These are phyloP conservation scores for Numenius arquata DNA, from an alignment of 2,113 vertebrate genomes.

Conservation along the genomic window DNA sequence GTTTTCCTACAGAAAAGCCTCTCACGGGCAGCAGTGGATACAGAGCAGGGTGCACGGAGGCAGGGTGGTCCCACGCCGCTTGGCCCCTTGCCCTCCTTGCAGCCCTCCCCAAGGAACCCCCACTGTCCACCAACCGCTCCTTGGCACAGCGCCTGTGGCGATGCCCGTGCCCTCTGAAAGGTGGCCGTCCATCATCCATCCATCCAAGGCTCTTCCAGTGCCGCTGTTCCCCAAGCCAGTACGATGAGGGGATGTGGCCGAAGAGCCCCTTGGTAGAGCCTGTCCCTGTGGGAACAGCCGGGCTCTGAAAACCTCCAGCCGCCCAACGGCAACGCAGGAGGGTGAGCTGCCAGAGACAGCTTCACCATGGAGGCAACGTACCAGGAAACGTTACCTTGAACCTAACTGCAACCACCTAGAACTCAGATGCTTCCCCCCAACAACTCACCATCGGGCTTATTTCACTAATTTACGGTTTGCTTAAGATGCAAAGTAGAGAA, in stretches of 20 bases:
- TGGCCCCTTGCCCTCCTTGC: background rate
- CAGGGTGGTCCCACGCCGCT: background rate
- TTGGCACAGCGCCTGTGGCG: rapidly evolving
- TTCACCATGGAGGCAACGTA: rapidly evolving
- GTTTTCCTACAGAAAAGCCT: background rate
- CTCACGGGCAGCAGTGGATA: background rate
- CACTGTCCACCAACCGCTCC: background rate
- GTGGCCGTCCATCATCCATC: background rate
- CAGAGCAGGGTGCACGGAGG: background rate
- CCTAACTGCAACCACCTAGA: rapidly evolving
- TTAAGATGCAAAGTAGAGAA: background rate
- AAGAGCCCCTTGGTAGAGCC: background rate
- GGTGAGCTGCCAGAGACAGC: background rate
- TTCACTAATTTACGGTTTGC: rapidly evolving
- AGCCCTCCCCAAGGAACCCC: background rate
- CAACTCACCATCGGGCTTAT: rapidly evolving
- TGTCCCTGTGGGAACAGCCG: background rate
- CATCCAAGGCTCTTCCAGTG: background rate
- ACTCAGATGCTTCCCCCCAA: background rate
- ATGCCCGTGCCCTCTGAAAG: background rate
- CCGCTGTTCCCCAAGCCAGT: background rate
- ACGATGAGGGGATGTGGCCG: rapidly evolving
- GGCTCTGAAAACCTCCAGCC: background rate
- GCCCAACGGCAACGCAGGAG: rapidly evolving
- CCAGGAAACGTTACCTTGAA: rapidly evolving